Evolutionary conservation across 2,797 vertebrate genomes (phyloP), one percentile per base, ranked within the genome.

Genomic region (Gobio occitaniae): DNA sequence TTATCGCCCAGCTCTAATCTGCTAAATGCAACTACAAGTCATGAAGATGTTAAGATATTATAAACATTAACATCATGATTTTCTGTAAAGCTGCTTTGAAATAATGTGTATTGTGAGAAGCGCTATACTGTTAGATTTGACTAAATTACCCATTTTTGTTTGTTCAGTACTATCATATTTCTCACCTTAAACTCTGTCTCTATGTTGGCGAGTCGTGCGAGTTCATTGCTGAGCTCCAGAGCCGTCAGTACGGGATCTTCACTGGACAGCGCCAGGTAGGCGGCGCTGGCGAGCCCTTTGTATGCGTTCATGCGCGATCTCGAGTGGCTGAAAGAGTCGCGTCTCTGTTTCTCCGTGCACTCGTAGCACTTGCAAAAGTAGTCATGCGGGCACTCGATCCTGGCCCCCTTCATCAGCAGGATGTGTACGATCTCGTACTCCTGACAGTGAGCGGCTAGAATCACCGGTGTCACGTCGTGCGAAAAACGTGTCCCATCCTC

Each of bases 131-230:
- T 17, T 66, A 9, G 32, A 71, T 72, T 48, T 48, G n/a, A 47
- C 11, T 71, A 71, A 71, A 47, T 25, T 6, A 47, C 13, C 13
- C 12, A 47, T 25, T 71, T 71, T 72, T 72, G 44, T 10, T 16
- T 48, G 9, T 75, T 61, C 4, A n/a, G 3, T n/a, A 63, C 12
- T 29, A 74, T 32, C 0, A 29, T 17, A 59, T 56, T 19, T 21
- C 88, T 95, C 94, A 99, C 97, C 97, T 99, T 99, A 92, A 99
- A 99, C 93, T 99, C 98, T 21, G 98, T 99, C 93, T 99, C 97
- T 66, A 99, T 99, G 96, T 99, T 99, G 91, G 98, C 98, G 83
- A 99, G 94, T 70, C 97, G 94, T 88, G 97, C 97, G 82, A 99
- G 91, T 91, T 99, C 98, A 17, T 98, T 99, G 95, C 98, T 99